Conservation (phyloP, 1,140 invertebrate species). For the Apis cerana region DNA sequence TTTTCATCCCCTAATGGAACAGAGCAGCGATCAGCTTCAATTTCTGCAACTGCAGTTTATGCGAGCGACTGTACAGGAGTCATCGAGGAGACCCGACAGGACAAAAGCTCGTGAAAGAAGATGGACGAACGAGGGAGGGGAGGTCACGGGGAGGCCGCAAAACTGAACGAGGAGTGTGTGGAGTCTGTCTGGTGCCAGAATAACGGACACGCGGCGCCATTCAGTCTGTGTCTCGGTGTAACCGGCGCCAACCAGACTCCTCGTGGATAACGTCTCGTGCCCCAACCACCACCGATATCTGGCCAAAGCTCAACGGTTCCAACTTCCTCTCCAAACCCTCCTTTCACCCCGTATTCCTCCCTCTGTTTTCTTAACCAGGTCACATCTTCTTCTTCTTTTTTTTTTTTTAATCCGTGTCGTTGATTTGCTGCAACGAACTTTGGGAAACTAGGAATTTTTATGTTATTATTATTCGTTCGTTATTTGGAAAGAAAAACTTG, state of each 20-base stretch:
- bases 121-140: slow-evolving; percentile 9
- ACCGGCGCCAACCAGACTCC: slow-evolving; percentile 66
- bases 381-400: too few species aligned
- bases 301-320: slow-evolving; percentile 4
- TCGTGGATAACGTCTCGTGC: slow-evolving; percentile 7
- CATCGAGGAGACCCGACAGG: background rate
- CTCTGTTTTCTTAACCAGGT: background rate
- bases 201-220: slow-evolving; percentile 64
- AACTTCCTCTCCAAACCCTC: background rate
- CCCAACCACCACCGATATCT: slow-evolving; percentile 4
- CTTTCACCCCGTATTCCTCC: background rate
- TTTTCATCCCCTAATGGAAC: background rate
- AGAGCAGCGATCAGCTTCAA: background rate
- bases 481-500: too few species aligned
- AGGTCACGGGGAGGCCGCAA: background rate
- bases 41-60: background rate
- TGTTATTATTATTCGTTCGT: too few species aligned
- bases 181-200: slow-evolving; percentile 61
- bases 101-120: slow-evolving; percentile 26
- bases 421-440: too few species aligned
- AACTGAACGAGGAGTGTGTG: slow-evolving; percentile 6
- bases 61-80: background rate
- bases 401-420: too few species aligned
- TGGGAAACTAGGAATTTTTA: too few species aligned
- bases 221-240: slow-evolving; percentile 62